phyloP scores from a whole-genome alignment of 2,113 vertebrate genomes.

The Redunca redunca region DNA sequence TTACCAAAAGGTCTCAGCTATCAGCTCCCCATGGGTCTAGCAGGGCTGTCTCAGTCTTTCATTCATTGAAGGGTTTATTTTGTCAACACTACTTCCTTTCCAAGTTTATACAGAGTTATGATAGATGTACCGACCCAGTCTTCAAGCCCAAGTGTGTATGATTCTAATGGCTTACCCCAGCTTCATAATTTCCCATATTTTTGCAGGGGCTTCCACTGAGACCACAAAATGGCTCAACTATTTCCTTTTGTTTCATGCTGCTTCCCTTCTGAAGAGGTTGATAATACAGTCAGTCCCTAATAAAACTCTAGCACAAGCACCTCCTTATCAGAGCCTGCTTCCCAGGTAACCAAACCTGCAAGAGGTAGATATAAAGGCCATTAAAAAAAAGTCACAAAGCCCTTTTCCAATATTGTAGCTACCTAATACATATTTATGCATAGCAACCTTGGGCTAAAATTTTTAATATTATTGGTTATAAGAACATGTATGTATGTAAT shows the following conservation, averaged over 20 bases:
- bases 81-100: background rate
- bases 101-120: background rate
- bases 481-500: background rate
- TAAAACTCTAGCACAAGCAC: background rate
- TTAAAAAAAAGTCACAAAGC: background rate
- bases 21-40: background rate
- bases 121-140: background rate
- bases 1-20: background rate
- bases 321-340: background rate
- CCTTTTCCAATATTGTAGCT: background rate
- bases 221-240: background rate
- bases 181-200: background rate
- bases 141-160: background rate
- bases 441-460: background rate
- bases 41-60: background rate
- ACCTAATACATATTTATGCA: background rate
- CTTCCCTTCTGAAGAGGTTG: background rate
- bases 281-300: background rate
- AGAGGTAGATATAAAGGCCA: background rate
- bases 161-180: background rate
- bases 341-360: background rate
- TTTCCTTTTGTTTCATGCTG: background rate
- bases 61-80: background rate
- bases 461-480: background rate
- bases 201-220: background rate